Evolutionary conservation across 1,140 invertebrate species (phyloP), one percentile per base, ranked within the genome.

Genomic region (Diuraphis noxia): DNA sequence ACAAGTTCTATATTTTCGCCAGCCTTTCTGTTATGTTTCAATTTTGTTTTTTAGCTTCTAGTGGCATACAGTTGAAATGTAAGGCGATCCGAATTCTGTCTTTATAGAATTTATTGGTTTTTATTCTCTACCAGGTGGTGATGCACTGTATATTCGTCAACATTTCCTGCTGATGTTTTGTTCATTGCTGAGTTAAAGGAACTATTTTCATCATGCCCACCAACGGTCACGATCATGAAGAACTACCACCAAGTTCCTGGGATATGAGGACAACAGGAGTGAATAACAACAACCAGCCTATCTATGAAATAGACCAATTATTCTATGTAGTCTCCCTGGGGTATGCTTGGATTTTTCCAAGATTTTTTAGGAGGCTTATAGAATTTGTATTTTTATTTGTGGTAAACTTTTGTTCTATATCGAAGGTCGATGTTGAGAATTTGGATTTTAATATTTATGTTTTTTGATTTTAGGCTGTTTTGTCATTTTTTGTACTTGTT

Each of bases 301-400:
- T 97, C 93, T 96, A 96, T 94, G 97, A 99, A 91, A 94, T 98
- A 93, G 98, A 99, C 93, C 95, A 98, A 92, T 94, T 99, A n/a
- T 99, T 99, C 93, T 97, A 99, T 94, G 98, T 98, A 93, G 96
- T 97, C 92, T 97, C 98, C 30, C 94, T 99, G 93, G 96, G 96
- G 56, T 99, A 99, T 95, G 98, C 98, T 30, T 95, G 97, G 93
- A 96, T 96, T 91, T 97, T 99, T 94, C 98, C 98, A 82, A 96
- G 96, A 93, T 96, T 97, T 89, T 94, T 98, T 43, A 95, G 98
- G 93, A 95, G 98, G 93, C 95, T 98, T 93, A 96, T 99, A 93
- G 98, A 99, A 95, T 98, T 98, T 94, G 94, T 98, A 92, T 95
- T 99, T 92, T 95, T 99, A 92, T 94, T 98, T 36, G 98, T 98